Evolutionary conservation across 2,888 invertebrate genomes (phyloP).

Genomic region (Limnephilus rhombicus): DNA sequence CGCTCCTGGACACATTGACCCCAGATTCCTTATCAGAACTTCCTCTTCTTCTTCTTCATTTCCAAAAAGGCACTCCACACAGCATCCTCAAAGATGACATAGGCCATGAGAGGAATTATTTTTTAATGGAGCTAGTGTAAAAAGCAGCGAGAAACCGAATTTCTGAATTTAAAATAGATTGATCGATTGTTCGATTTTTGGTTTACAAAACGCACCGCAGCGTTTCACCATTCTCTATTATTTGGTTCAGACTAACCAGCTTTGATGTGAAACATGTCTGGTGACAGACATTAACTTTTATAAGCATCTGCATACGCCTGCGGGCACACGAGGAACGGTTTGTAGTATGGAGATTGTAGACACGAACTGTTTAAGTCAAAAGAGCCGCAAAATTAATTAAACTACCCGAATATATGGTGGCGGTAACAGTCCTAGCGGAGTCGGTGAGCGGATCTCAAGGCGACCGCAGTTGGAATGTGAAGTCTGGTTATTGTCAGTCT

Average conservation of each 20-base stretch:
- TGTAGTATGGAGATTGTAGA: not conserved
- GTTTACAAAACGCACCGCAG: no score
- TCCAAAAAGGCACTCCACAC: no score
- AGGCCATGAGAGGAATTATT: no score
- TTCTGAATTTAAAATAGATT: no score
- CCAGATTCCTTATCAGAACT: no score
- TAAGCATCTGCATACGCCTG: not conserved
- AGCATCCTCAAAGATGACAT: no score
- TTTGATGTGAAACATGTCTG: not conserved
- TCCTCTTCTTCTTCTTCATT: no score
- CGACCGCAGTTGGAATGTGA: slow-evolving; percentile 7
- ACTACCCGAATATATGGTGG: not conserved
- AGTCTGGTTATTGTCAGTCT: not conserved
- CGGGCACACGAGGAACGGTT: not conserved
- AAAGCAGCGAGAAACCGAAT: no score
- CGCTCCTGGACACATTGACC: no score
- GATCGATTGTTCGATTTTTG: no score
- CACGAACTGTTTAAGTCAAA: not conserved
- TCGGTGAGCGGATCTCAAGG: not conserved
- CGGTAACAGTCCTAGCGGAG: not conserved
- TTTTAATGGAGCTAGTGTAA: no score
- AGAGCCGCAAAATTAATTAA: slow-evolving; percentile 8
- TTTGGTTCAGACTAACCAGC: not conserved
- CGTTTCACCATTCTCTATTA: no score
- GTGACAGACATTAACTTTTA: not conserved